Evolutionary conservation across 2,888 invertebrate genomes (phyloP).

Genomic region (Neoitamus cyanurus): DNA sequence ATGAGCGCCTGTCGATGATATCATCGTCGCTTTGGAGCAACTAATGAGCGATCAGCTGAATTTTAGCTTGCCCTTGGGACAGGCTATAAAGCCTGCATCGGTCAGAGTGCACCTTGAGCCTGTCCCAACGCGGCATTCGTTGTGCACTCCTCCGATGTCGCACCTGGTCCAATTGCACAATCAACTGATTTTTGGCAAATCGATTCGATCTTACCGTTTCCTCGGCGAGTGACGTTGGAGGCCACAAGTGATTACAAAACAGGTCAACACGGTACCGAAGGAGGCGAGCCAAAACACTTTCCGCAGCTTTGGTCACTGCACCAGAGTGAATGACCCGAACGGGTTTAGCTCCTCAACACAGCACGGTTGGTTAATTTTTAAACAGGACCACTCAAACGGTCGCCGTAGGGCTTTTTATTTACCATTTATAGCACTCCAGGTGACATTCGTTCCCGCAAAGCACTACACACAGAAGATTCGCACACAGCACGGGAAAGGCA

Average conservation of each 20-base stretch:
- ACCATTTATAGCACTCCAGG: constrained; percentile 34
- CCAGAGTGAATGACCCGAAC: constrained; percentile 1
- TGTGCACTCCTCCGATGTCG: not conserved
- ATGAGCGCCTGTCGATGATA: not conserved
- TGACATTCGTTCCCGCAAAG: constrained; percentile 13
- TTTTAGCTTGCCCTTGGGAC: not conserved
- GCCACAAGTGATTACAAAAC: constrained; percentile 38
- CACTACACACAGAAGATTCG: constrained; percentile 25
- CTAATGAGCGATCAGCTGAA: not conserved
- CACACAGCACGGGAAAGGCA: not conserved
- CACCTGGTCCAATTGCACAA: not conserved
- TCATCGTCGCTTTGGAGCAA: not conserved
- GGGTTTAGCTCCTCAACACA: not conserved
- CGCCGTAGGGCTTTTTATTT: not conserved
- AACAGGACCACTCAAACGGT: not conserved
- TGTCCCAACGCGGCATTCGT: not conserved
- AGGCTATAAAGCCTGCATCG: not conserved
- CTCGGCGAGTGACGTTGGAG: not conserved
- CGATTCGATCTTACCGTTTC: constrained; percentile 17
- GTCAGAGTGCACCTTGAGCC: not conserved
- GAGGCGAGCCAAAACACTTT: not conserved
- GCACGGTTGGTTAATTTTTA: not conserved
- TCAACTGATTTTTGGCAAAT: constrained; percentile 26
- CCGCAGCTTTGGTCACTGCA: not conserved
- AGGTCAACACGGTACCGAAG: not conserved